Evolutionary conservation across 1,140 invertebrate species (phyloP).

Genomic region (Melipona quadrifasciata): DNA sequence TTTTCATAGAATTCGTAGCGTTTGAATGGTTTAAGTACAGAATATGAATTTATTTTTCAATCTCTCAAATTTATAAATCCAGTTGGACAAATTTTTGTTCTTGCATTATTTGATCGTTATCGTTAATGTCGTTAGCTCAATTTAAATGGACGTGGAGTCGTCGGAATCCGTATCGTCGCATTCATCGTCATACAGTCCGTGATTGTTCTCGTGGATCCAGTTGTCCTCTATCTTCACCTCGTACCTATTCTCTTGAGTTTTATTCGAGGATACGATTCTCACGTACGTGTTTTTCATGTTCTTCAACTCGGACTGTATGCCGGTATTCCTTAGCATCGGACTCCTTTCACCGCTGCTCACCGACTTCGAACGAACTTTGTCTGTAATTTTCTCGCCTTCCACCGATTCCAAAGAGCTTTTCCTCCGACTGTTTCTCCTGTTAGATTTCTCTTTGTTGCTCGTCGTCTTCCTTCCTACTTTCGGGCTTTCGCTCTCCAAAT

Average conservation of each 20-base stretch:
- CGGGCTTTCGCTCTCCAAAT: slow-evolving; percentile 68
- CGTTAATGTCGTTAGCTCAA: not conserved
- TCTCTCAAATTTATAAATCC: slow-evolving; percentile 10
- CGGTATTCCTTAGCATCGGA: not conserved
- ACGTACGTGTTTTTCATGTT: slow-evolving; percentile 68
- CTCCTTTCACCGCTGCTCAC: slow-evolving; percentile 45
- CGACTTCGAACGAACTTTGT: slow-evolving; percentile 61
- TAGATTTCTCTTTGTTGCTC: slow-evolving; percentile 55
- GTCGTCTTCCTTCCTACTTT: slow-evolving; percentile 38
- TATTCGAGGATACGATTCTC: slow-evolving; percentile 69
- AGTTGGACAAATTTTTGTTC: not conserved
- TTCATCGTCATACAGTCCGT: slow-evolving; percentile 65
- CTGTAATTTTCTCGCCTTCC: slow-evolving; percentile 51
- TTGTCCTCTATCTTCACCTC: slow-evolving; percentile 69
- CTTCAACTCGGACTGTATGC: slow-evolving; percentile 39
- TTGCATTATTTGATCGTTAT: not conserved
- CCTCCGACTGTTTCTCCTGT: slow-evolving; percentile 50
- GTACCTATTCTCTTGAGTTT: slow-evolving; percentile 65
- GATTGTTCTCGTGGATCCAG: slow-evolving; percentile 65
- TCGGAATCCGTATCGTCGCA: slow-evolving; percentile 74
- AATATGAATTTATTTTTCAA: slow-evolving; percentile 17
- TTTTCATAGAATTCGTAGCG: slow-evolving; percentile 10
- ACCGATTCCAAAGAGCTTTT: slow-evolving; percentile 58
- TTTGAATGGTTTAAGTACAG: slow-evolving; percentile 41
- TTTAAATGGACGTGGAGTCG: slow-evolving; percentile 78